Evolutionary conservation across 2,797 vertebrate genomes (phyloP).

Genomic region (Phrynocephalus guinanensis): DNA sequence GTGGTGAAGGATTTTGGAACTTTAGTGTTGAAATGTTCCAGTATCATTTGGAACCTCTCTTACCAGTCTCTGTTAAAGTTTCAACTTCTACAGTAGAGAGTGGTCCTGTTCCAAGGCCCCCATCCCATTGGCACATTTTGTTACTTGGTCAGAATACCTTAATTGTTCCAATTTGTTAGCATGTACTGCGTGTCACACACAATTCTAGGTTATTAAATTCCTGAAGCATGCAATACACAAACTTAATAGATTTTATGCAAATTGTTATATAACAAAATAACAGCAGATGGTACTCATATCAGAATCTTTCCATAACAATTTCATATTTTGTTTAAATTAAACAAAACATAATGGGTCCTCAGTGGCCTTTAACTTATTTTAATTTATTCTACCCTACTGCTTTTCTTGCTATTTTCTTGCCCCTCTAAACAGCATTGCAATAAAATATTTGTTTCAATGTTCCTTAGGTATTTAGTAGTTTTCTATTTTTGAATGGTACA

Average conservation of each 20-base stretch:
- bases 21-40: not conserved
- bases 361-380: conserved; percentile 57
- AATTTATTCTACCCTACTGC: conserved; percentile 51
- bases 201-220: conserved; percentile 80
- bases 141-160: conserved; percentile 61
- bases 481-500: conserved; percentile 47
- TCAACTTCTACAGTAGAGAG: not conserved
- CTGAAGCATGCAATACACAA: conserved; percentile 74
- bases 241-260: conserved; percentile 84
- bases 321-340: conserved; percentile 77
- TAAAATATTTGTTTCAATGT: conserved; percentile 50
- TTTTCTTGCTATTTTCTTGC: conserved; percentile 48
- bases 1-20: not conserved
- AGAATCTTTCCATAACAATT: conserved; percentile 72
- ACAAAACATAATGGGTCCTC: conserved; percentile 67
- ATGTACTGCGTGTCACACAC: conserved; percentile 74
- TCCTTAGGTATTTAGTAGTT: conserved; percentile 59
- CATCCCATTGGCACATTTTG: conserved; percentile 39
- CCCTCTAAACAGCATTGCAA: conserved; percentile 38
- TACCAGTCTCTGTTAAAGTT: too few relatives aligned
- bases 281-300: conserved; percentile 78
- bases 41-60: not conserved
- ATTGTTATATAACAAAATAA: conserved; percentile 79
- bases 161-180: conserved; percentile 71
- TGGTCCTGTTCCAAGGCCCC: not conserved